These are phyloP conservation scores for Hedya salicella DNA, from an alignment of 2,888 invertebrate species.

Conservation along the genomic window DNA sequence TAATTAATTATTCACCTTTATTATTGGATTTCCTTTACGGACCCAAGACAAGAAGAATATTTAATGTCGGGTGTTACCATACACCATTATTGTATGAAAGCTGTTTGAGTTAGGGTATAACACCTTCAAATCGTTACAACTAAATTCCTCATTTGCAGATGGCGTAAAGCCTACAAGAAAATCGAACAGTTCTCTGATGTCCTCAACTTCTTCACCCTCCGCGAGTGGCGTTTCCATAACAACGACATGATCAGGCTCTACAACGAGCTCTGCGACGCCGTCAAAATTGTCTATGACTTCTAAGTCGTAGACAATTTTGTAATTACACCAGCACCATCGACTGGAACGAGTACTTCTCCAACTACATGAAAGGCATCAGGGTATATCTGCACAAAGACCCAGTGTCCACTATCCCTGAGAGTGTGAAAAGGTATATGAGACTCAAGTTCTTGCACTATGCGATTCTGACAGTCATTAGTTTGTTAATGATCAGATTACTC, in stretches of 20 bases:
- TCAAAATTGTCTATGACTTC: conserved; percentile 87
- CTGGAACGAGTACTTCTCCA: conserved; percentile 89
- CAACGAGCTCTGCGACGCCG: conserved; percentile 82
- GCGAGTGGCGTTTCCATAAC: conserved; percentile 89
- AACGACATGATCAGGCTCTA: conserved; percentile 83
- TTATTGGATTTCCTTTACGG: too few species aligned
- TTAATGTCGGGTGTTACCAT: too few species aligned
- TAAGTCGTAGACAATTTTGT: too few species aligned
- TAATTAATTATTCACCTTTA: too few species aligned
- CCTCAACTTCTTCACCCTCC: conserved; percentile 89
- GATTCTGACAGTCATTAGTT: conserved; percentile 49
- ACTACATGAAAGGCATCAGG: conserved; percentile 89
- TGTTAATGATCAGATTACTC: conserved; percentile 40
- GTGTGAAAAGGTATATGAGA: conserved; percentile 71
- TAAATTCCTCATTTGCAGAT: conserved; percentile 72
- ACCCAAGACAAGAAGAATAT: too few species aligned
- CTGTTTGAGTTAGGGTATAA: too few species aligned
- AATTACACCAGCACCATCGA: conserved; percentile 86
- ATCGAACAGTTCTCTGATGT: conserved; percentile 89
- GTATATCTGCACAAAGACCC: conserved; percentile 91
- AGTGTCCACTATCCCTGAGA: conserved; percentile 86
- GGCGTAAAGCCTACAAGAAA: conserved; percentile 89
- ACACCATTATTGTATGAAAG: too few species aligned
- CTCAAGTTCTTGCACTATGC: conserved; percentile 61
- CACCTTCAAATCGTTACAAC: too few species aligned